A percentile compares a stretch with the other conserved stretches of the same genome.
Evolutionary conservation across 2,888 invertebrate genomes (phyloP).

Genomic region (Ophion slaviceki): DNA sequence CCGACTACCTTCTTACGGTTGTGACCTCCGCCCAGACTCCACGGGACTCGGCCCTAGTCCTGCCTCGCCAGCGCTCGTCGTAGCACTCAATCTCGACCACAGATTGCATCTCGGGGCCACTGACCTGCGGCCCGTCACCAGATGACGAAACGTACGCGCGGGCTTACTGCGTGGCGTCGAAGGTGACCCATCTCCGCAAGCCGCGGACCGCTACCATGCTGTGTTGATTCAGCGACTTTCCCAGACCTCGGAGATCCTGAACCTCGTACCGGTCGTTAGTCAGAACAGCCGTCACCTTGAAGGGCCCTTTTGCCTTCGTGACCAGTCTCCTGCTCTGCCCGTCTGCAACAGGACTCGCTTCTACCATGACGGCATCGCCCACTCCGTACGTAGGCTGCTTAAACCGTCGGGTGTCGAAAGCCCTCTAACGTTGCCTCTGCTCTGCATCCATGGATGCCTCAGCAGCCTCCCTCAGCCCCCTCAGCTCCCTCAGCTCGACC

Average conservation of each 20-base stretch:
- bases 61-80: no score
- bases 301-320: constrained; percentile 69
- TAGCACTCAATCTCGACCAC: no score
- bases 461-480: constrained; percentile 49
- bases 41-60: no score
- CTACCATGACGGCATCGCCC: constrained; percentile 69
- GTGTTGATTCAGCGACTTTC: constrained; percentile 1
- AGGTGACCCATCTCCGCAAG: constrained; percentile 57
- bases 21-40: no score
- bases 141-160: no score
- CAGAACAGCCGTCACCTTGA: constrained; percentile 57
- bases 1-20: no score
- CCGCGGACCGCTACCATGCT: constrained; percentile 61
- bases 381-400: constrained; percentile 61
- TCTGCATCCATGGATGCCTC: constrained; percentile 35
- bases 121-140: no score
- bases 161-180: constrained; percentile 53
- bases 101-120: no score
- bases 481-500: constrained; percentile 57
- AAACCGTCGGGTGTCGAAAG: constrained; percentile 55
- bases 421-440: constrained; percentile 56
- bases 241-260: constrained; percentile 68
- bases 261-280: constrained; percentile 70
- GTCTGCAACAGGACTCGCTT: constrained; percentile 59
- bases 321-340: constrained; percentile 68